Conservation (phyloP, 2,797 vertebrate genomes). For the Anguilla marmorata region DNA sequence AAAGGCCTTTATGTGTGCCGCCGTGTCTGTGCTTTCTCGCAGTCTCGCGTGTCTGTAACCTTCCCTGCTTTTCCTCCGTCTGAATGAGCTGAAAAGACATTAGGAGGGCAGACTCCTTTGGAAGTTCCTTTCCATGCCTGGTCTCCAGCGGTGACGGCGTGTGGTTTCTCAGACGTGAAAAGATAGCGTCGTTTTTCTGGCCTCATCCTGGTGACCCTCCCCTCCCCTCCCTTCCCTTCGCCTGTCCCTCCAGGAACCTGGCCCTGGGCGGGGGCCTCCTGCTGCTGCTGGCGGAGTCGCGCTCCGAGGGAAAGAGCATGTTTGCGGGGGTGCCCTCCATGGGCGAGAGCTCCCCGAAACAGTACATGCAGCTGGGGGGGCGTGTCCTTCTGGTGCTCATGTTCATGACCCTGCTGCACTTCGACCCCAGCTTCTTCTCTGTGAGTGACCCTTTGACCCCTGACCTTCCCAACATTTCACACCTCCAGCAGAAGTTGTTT, state of each 20-base stretch:
- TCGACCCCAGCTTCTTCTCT: constrained; percentile 80
- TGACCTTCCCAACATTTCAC: neutral
- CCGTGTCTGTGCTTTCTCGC: too few relatives aligned
- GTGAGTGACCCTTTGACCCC: constrained; percentile 63
- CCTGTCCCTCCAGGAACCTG: constrained; percentile 78
- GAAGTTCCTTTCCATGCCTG: neutral
- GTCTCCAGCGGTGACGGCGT: neutral
- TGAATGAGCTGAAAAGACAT: too few relatives aligned
- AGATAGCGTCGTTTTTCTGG: neutral
- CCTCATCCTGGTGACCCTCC: neutral
- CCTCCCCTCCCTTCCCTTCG: neutral
- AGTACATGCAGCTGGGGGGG: constrained; percentile 93
- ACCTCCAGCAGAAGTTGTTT: neutral
- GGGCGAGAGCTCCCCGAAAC: constrained; percentile 87
- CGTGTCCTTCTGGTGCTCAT: constrained; percentile 82
- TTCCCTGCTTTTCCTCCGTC: too few relatives aligned
- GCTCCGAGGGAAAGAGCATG: constrained; percentile 98
- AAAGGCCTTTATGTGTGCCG: neutral
- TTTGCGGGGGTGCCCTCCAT: constrained; percentile 90
- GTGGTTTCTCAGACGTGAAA: neutral
- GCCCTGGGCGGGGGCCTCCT: constrained; percentile 93
- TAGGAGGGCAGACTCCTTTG: neutral
- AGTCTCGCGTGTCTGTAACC: too few relatives aligned
- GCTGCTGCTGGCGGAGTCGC: constrained; percentile 91
- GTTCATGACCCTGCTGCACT: constrained; percentile 88